Evolutionary conservation across 2,797 vertebrate genomes (phyloP).

Genomic region (Alouatta caraya): DNA sequence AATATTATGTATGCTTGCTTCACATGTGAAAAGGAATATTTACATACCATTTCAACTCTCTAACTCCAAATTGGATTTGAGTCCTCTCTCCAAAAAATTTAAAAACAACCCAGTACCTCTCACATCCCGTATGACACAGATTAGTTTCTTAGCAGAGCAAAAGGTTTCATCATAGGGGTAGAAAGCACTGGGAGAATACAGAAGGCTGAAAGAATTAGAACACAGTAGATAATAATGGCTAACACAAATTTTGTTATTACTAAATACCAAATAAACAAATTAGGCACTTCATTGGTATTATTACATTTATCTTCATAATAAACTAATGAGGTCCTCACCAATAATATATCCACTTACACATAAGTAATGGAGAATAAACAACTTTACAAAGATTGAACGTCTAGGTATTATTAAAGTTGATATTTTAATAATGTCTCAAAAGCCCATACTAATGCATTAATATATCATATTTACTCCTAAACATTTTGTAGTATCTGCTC

Average conservation of each 20-base stretch:
- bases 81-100: neutral
- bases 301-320: neutral
- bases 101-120: neutral
- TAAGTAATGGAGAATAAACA: neutral
- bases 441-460: neutral
- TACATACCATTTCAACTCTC: neutral
- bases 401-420: neutral
- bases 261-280: neutral
- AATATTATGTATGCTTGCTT: neutral
- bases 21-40: slow-evolving; percentile 46
- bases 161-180: neutral
- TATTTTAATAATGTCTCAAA: neutral
- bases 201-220: neutral
- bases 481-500: neutral
- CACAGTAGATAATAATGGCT: neutral
- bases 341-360: neutral
- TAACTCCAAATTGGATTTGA: slow-evolving; percentile 21
- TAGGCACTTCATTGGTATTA: neutral
- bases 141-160: neutral
- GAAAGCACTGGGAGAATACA: neutral
- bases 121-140: neutral
- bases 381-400: neutral
- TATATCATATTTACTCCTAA: neutral
- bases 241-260: neutral
- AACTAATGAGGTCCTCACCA: neutral